phyloP scores from a whole-genome alignment of 2,113 vertebrate species.

The Megaceryle maxima region DNA sequence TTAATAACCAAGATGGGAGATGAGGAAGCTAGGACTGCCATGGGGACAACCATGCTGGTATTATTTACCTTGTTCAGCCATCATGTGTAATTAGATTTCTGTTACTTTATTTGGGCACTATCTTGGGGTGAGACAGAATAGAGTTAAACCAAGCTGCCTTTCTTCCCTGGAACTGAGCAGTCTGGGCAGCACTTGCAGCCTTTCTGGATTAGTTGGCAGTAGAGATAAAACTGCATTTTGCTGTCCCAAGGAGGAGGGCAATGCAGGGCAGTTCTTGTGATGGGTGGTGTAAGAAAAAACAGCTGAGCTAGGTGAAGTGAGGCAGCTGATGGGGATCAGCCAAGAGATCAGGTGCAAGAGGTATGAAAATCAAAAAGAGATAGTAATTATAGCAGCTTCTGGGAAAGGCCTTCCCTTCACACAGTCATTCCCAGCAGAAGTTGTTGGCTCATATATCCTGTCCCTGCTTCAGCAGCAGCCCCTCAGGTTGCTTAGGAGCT shows the following conservation, averaged over 20 bases:
- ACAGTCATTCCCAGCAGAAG: neutral
- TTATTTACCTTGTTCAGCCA: neutral
- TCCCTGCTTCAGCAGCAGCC: neutral
- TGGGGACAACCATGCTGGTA: neutral
- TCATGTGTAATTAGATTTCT: neutral
- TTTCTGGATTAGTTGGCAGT: neutral
- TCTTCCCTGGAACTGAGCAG: neutral
- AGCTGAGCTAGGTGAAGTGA: neutral
- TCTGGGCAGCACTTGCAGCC: neutral
- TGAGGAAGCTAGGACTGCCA: neutral
- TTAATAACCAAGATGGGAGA: neutral
- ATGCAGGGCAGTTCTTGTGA: neutral
- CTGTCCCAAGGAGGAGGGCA: neutral
- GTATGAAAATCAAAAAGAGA: neutral
- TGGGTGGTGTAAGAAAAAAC: neutral
- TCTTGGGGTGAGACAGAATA: neutral
- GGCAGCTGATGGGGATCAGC: neutral
- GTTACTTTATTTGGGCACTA: neutral
- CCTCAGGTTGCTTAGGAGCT: rapidly evolving
- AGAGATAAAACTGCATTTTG: neutral
- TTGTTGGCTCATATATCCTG: neutral
- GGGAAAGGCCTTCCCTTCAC: neutral
- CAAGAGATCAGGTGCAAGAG: conserved; percentile 2
- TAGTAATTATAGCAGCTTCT: neutral
- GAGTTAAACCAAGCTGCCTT: neutral